These are phyloP conservation scores for Coelopa pilipes DNA, from an alignment of 2,888 invertebrate species.

Conservation along the genomic window DNA sequence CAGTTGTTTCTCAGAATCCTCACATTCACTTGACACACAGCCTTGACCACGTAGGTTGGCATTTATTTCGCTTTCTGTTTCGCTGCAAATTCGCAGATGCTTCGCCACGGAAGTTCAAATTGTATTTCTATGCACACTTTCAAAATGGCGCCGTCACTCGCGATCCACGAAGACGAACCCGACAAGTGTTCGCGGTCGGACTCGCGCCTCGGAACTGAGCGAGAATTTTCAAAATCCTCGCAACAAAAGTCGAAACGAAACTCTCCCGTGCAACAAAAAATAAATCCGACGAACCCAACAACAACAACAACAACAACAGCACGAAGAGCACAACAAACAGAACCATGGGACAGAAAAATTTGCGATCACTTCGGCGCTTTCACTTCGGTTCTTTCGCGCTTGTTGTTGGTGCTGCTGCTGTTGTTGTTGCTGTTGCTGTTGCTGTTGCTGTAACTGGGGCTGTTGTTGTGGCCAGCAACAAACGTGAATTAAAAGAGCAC, in stretches of 20 bases:
- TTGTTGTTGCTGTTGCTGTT: neutral
- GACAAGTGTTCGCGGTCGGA: constrained; percentile 8
- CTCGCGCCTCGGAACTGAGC: constrained; percentile 30
- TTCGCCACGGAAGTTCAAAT: neutral
- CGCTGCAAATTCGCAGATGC: neutral
- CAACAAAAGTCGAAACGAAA: constrained; percentile 4
- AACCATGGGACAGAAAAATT: constrained; percentile 7
- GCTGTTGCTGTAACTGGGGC: neutral
- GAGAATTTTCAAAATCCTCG: constrained; percentile 11
- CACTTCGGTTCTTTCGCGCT: neutral
- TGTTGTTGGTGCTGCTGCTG: neutral
- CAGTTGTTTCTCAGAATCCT: neutral
- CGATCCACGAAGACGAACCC: neutral
- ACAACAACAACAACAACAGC: neutral
- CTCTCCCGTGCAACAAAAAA: constrained; percentile 4
- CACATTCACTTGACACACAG: neutral
- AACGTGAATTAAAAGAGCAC: constrained; percentile 52
- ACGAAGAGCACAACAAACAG: neutral
- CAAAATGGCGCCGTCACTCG: too few species aligned
- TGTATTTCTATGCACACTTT: neutral
- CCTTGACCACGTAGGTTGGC: neutral
- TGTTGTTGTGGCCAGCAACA: constrained; percentile 43
- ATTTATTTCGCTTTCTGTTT: constrained; percentile 3
- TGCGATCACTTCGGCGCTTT: constrained; percentile 14
- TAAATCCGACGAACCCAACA: neutral